Percentiles rank a stretch among this genome's conserved stretches.
phyloP scores from a whole-genome alignment of 2,113 vertebrate genomes.

The Uria aalge region DNA sequence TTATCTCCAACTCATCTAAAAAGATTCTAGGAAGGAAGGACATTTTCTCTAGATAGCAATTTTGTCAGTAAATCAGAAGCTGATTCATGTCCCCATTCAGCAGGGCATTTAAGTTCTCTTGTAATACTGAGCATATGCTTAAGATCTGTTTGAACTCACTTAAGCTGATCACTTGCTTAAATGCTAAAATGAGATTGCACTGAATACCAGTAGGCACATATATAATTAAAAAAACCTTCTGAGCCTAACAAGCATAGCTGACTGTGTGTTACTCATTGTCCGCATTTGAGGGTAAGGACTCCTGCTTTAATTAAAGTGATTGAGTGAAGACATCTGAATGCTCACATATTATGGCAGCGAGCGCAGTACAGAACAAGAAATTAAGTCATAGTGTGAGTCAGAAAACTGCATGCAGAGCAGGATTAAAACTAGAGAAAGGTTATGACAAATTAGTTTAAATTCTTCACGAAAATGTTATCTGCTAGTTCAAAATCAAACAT shows the following conservation, averaged over 20 bases:
- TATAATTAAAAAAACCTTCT: neutral
- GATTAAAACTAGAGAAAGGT: neutral
- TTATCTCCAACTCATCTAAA: neutral
- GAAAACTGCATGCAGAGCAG: neutral
- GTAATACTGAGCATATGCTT: neutral
- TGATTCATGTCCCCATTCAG: neutral
- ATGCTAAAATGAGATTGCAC: neutral
- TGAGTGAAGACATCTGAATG: neutral
- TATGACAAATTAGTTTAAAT: neutral
- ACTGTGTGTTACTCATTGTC: neutral
- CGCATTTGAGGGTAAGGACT: neutral
- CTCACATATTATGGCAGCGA: neutral
- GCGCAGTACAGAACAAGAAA: neutral
- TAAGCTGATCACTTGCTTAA: neutral
- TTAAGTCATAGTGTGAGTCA: slow-evolving; percentile 14
- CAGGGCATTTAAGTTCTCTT: neutral
- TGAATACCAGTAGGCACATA: neutral
- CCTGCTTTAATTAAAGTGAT: slow-evolving; percentile 37
- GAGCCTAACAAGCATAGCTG: neutral
- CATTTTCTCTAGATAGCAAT: neutral
- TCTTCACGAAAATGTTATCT: neutral
- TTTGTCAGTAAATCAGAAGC: neutral
- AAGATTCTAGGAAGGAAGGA: neutral
- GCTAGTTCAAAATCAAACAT: neutral
- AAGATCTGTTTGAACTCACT: slow-evolving; percentile 9